These are phyloP conservation scores for Cheilosia vulpina DNA, from an alignment of 2,888 invertebrate species.

Conservation along the genomic window DNA sequence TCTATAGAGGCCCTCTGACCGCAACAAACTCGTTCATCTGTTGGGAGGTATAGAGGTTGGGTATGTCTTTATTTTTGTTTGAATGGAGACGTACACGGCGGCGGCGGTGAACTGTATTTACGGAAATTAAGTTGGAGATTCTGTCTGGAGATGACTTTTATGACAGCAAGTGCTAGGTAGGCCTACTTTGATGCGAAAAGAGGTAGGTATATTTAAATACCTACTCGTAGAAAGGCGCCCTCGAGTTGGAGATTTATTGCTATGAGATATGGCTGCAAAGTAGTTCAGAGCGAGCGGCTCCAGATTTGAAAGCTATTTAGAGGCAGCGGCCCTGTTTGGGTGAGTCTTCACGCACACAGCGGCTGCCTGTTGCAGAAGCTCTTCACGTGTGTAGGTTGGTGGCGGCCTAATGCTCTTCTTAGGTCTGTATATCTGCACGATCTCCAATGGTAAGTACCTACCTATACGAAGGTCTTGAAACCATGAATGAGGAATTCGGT, in stretches of 20 bases:
- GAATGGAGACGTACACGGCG: background rate
- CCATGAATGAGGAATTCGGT: too few species aligned
- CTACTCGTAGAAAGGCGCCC: background rate
- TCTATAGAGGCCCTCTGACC: constrained; percentile 43
- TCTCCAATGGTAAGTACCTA: too few species aligned
- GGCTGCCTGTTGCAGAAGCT: too few species aligned
- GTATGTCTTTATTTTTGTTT: constrained; percentile 23
- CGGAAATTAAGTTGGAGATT: too few species aligned
- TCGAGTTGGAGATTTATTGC: constrained; percentile 2
- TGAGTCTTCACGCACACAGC: too few species aligned
- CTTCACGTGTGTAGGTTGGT: too few species aligned
- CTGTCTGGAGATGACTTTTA: constrained; percentile 32
- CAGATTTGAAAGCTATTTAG: too few species aligned
- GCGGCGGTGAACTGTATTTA: too few species aligned
- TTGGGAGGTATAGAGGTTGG: background rate
- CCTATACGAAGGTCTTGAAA: too few species aligned
- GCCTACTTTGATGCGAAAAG: background rate
- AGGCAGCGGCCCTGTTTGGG: too few species aligned
- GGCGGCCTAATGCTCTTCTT: too few species aligned
- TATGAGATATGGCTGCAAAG: background rate
- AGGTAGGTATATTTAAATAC: background rate
- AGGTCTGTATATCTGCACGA: too few species aligned
- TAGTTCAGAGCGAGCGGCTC: background rate
- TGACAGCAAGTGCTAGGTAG: background rate
- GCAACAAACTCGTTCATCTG: constrained; percentile 43